Conservation (phyloP, 2,113 vertebrate genomes). For the Gorilla gorilla region DNA sequence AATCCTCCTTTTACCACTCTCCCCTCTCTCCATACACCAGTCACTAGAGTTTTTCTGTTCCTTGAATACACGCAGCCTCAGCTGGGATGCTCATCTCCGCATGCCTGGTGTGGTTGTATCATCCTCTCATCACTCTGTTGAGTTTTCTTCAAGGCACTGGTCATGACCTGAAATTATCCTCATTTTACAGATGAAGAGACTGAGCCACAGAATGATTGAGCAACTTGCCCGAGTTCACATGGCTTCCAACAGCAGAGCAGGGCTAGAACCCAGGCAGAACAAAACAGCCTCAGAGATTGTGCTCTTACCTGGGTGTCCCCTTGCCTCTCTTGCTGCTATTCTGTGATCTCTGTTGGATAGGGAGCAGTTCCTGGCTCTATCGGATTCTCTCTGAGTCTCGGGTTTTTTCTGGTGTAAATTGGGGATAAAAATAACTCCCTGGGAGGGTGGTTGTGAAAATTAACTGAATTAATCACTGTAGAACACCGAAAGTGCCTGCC, state of each 20-base stretch:
- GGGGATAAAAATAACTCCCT: background rate
- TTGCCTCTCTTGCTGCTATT: rapidly evolving
- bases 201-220: background rate
- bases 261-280: background rate
- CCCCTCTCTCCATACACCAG: rapidly evolving
- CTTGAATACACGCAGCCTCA: background rate
- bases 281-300: no score
- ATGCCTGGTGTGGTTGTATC: background rate
- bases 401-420: background rate
- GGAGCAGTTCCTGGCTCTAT: background rate
- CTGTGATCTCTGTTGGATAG: background rate
- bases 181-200: background rate
- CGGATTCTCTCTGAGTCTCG: background rate
- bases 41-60: background rate
- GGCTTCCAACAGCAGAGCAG: background rate
- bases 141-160: background rate
- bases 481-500: no score
- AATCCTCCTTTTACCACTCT: rapidly evolving
- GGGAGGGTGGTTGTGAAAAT: background rate
- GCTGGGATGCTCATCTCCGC: background rate
- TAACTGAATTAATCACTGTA: no score
- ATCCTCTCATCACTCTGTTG: background rate
- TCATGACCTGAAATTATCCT: background rate
- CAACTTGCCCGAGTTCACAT: background rate
- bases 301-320: rapidly evolving